Evolutionary conservation across 2,797 vertebrate genomes (phyloP).

Genomic region (Sylvilagus floridanus): DNA sequence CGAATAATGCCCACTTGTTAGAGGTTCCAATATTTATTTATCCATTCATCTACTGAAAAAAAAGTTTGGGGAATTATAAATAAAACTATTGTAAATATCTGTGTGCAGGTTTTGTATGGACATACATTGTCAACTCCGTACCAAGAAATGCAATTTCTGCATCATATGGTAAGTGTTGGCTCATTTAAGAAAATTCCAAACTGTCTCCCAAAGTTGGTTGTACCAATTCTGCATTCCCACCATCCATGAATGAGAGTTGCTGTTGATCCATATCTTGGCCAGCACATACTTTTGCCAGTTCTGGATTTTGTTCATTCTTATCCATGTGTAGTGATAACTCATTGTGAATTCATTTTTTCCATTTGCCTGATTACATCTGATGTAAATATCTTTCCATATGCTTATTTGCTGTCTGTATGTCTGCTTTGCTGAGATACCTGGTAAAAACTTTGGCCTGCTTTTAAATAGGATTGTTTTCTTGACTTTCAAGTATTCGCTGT

Average conservation of each 20-base stretch:
- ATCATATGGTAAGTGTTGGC: neutral
- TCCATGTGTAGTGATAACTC: neutral
- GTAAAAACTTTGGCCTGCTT: neutral
- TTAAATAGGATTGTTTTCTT: neutral
- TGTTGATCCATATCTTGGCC: neutral
- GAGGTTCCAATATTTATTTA: neutral
- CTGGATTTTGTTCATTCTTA: neutral
- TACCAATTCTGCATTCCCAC: neutral
- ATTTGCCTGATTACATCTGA: neutral
- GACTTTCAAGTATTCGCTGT: neutral
- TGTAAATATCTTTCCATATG: neutral
- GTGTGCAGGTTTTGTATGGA: neutral
- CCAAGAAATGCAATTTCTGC: neutral
- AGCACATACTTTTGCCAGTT: neutral
- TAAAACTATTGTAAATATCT: neutral
- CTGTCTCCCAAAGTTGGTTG: neutral
- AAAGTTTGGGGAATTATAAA: neutral
- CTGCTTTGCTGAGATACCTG: neutral
- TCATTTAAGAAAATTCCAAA: neutral
- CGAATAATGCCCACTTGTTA: neutral
- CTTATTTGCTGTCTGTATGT: neutral
- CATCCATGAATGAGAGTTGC: neutral
- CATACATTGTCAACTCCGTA: neutral
- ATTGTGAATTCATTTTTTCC: neutral
- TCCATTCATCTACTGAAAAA: neutral